Evolutionary conservation across 1,140 invertebrate species (phyloP), one percentile per base, ranked within the genome.

Genomic region (Brachionus calyciflorus): DNA sequence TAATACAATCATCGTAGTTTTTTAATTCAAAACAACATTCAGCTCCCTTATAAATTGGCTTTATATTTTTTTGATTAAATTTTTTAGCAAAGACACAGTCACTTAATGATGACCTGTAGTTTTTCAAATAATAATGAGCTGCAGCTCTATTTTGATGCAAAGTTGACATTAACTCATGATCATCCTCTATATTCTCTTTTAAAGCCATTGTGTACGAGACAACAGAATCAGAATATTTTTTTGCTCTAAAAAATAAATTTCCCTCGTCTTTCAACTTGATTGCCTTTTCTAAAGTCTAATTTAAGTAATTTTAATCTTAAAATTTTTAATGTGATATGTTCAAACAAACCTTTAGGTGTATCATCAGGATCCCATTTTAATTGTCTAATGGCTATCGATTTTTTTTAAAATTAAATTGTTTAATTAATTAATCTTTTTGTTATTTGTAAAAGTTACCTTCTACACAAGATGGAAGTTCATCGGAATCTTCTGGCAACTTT

Each of bases 1-100:
- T 83, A 10, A 92, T 86, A 79, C 90, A 91, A 77, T 90, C 86
- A 26, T 91, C 88, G 82, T 88, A 93, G 78, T 90, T 88, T 53
- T 88, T 87, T 68, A 91, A 82, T 79, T 90, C 82, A 48, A 89
- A 86, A 77, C 89, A 90, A 81, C 91, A 91, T 78, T 90, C 88
- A 0, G 91, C 90, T 40, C 91, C 85, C 83, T 92, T 88, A 12
- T 89, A 81, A 78, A 90, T 85, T 1, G 91, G 90, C 87, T 97
- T 98, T 3, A 85, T 81, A 85, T 97, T 92, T 79, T 90, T 84
- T 1, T 90, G 87, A 78, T 93, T 91, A 26, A 91, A 87, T 81
- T 90, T 89, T 14, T 94, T 79, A 0, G 93, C 91, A 80, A 88
- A 85, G 81, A 91, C 88, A 80, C 90, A 91, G 83, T 94, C 92